Base-by-base conservation (phyloP, 2,113 vertebrate genomes). In the Emydura subglobosa region DNA sequence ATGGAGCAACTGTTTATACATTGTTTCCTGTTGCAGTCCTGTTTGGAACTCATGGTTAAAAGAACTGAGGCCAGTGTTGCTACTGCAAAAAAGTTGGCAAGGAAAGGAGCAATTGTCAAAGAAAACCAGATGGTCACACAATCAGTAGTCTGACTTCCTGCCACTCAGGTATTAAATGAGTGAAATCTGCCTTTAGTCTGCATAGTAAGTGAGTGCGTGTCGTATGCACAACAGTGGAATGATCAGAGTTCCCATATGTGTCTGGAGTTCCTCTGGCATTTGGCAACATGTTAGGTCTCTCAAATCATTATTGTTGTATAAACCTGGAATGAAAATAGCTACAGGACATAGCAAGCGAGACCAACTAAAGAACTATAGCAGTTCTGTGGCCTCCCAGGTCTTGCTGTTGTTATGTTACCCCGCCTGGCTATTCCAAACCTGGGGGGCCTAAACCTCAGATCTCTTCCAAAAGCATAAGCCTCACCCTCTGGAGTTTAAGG, bases 351-450 rank as follows among this genome's bases (percentile, higher is more conserved):
- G 42, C 1, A 5, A 7, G 12, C 10, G 44, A 47, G 44, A 78
- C 42, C 6, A 47, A 44, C 13, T 47, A 47, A 78, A 76, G 22
- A 78, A 44, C 39, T 78, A 25, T 24, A 78, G 22, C 42, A 78
- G 44, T 44, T 47, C 74, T 21, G 5, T 7, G 16, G 2, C 22
- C 0, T 0, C 82, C 34, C 44, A 1, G 31, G 61, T 84, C 49
- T 79, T 29, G 79, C 65, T 82, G 17, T 25, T 2, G 5, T 9
- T 10, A 42, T 57, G 49, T 27, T 5, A n/a, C 29, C 1, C 0
- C 0, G 6, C 49, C 3, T 11, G 2, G 14, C 61, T 7, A 4
- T 74, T 78, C 61, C 0, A 0, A 2, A 1, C 1, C 0, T 3
- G 10, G 49, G 4, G 51, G 50, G 50, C 12, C 12, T 31, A 42